These are phyloP conservation scores for Drosophila emarginata DNA, from an alignment of 2,888 invertebrate species.

Conservation along the genomic window DNA sequence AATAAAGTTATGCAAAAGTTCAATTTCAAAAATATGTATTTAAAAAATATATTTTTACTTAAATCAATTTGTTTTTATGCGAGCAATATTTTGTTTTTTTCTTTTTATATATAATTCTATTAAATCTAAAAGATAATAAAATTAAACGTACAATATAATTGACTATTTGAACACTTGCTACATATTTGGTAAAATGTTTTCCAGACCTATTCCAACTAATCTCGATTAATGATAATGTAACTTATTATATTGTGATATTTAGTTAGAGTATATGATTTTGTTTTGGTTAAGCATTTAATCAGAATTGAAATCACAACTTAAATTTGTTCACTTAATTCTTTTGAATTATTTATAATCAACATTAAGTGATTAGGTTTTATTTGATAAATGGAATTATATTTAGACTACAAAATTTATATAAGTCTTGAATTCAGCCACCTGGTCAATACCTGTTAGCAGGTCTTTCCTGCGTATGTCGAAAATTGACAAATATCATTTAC, in stretches of 20 bases:
- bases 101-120: too few relatives aligned
- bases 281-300: neutral
- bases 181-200: neutral
- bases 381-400: neutral
- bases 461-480: neutral
- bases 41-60: too few relatives aligned
- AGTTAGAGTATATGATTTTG: neutral
- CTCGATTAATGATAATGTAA: neutral
- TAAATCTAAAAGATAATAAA: too few relatives aligned
- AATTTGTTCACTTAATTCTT: neutral
- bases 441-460: neutral
- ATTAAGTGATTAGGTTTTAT: neutral
- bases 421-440: neutral
- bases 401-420: neutral
- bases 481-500: neutral
- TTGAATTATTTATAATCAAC: constrained; percentile 1
- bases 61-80: too few relatives aligned
- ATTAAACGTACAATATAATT: too few relatives aligned
- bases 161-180: neutral
- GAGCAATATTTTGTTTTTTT: too few relatives aligned
- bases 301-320: too few relatives aligned
- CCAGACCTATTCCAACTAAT: neutral
- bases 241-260: neutral
- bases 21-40: too few relatives aligned
- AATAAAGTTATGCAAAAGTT: too few relatives aligned